Conservation (phyloP, 1,140 invertebrate genomes). For the Papilio aristodemus region DNA sequence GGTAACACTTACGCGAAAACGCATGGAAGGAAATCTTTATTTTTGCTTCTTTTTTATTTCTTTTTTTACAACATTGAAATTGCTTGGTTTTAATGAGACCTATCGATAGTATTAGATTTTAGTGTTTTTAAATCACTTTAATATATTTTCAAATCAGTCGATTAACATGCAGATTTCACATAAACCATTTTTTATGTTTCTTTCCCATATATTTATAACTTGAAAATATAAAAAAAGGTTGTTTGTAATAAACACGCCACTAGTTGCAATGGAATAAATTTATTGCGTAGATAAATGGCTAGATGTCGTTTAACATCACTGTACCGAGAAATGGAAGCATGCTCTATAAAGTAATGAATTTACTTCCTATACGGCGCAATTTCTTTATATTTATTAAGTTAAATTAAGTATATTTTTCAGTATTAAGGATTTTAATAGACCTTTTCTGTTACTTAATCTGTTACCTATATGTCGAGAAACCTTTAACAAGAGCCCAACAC, state of each 20-base stretch:
- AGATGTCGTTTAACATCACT: constrained; percentile 20
- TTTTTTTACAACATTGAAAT: neutral
- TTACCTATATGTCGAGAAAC: neutral
- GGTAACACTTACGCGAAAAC: constrained; percentile 7
- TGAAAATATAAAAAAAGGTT: no score
- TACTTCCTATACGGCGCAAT: neutral
- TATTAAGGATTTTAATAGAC: neutral
- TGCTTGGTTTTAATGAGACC: no score
- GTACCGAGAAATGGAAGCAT: constrained; percentile 24
- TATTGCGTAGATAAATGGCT: constrained; percentile 9
- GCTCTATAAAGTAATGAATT: constrained; percentile 28
- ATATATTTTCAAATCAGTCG: no score
- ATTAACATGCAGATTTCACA: no score
- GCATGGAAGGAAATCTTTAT: neutral
- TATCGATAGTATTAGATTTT: no score
- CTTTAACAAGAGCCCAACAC: no score
- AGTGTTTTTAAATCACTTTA: no score
- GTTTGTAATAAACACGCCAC: constrained; percentile 5
- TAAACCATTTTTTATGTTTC: no score
- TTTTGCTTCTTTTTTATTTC: neutral
- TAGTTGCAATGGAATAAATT: constrained; percentile 11
- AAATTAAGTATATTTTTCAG: neutral
- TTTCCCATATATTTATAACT: no score
- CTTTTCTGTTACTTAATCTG: neutral
- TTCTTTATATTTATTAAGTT: neutral